Evolutionary conservation across 2,888 invertebrate genomes (phyloP).

Genomic region (Epirrhoe alternata): DNA sequence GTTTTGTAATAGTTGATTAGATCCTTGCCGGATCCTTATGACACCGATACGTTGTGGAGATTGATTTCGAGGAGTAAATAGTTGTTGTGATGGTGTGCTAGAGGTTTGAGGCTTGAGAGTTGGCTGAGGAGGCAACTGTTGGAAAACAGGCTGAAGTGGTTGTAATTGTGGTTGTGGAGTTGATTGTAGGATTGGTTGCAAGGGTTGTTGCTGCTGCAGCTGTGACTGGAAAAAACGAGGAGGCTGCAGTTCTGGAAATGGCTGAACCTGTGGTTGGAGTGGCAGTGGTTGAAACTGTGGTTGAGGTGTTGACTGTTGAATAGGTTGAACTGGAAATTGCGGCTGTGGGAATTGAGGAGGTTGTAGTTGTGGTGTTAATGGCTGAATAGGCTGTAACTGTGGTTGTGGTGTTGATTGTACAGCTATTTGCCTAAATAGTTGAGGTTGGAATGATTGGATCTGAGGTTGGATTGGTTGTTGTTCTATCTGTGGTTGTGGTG

Average conservation of each 20-base stretch:
- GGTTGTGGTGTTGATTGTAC: neutral
- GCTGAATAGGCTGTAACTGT: neutral
- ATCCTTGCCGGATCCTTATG: conserved; percentile 31
- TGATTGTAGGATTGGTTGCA: conserved; percentile 13
- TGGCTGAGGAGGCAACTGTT: conserved; percentile 24
- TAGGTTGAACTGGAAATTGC: neutral
- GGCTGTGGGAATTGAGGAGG: neutral
- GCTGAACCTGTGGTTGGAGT: neutral
- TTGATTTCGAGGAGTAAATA: conserved; percentile 22
- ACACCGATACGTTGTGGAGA: conserved; percentile 35
- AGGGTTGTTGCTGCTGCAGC: neutral
- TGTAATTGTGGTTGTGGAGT: conserved; percentile 9
- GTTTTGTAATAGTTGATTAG: conserved; percentile 17
- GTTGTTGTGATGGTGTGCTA: conserved; percentile 14
- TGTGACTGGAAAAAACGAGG: conserved; percentile 13
- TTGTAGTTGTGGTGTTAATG: neutral
- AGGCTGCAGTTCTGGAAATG: conserved; percentile 4
- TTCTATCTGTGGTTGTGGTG: conserved; percentile 15
- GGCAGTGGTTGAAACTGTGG: neutral
- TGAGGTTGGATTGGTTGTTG: too few species aligned
- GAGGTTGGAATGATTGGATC: neutral
- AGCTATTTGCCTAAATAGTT: neutral
- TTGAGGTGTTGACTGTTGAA: neutral
- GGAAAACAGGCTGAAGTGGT: conserved; percentile 17
- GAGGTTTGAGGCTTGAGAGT: conserved; percentile 17